Evolutionary conservation across 2,888 invertebrate species (phyloP).

Genomic region (Scelioninae gen. 1): DNA sequence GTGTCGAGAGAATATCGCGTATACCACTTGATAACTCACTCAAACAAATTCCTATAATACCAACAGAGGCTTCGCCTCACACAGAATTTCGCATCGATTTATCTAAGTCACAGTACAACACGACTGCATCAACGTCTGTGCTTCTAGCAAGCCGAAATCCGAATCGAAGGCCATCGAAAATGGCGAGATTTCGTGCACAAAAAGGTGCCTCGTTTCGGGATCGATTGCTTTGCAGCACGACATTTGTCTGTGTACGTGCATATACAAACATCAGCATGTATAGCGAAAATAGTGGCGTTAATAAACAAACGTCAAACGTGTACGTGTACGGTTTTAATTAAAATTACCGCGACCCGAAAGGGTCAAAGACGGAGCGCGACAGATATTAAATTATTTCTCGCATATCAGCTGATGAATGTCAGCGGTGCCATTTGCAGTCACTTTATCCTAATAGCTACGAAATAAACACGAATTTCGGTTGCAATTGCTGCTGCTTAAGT

Average conservation of each 20-base stretch:
- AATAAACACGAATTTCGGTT: background rate
- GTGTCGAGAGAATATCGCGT: slow-evolving; percentile 42
- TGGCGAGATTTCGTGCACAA: too few species aligned
- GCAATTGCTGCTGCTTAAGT: background rate
- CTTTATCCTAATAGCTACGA: slow-evolving; percentile 7
- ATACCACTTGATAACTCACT: slow-evolving; percentile 55
- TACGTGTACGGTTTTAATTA: slow-evolving; percentile 8
- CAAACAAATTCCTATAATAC: slow-evolving; percentile 48
- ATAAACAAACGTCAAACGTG: background rate
- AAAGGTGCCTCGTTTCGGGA: too few species aligned
- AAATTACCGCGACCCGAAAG: slow-evolving; percentile 7
- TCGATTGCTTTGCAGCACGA: too few species aligned
- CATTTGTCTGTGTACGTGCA: too few species aligned
- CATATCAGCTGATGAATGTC: slow-evolving; percentile 28
- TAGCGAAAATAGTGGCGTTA: background rate
- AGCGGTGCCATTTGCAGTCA: slow-evolving; percentile 16
- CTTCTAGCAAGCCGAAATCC: too few species aligned
- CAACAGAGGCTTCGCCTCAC: slow-evolving; percentile 26
- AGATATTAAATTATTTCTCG: slow-evolving; percentile 35
- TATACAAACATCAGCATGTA: too few species aligned
- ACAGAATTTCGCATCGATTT: slow-evolving; percentile 35
- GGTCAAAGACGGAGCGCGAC: slow-evolving; percentile 25
- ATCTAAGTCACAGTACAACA: background rate
- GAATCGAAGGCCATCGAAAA: too few species aligned
- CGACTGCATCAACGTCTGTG: too few species aligned